Base-by-base conservation (phyloP, 1,140 invertebrate species). In the Drosophila persimilis region DNA sequence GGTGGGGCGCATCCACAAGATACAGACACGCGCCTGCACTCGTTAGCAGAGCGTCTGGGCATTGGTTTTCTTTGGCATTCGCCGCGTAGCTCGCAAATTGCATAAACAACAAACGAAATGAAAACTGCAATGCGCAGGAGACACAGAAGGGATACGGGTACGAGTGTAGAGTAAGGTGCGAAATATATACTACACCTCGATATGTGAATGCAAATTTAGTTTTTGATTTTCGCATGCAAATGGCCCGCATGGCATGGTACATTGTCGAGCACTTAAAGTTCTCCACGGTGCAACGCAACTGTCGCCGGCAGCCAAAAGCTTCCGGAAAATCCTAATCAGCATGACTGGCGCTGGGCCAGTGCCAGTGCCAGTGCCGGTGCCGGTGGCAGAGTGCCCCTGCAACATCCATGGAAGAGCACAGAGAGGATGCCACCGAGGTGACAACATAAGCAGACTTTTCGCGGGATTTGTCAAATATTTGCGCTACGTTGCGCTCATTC, bases 391-490 rank as follows among this genome's bases (percentile, higher is more conserved):
- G 24, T 31, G 31, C 8, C 31, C 31, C 31, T 31, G 31, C 31
- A 31, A 31, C 22, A 51, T 15, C 22, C n/a, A 20, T 20, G 35
- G 35, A 11, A 53, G 51, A 22, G 39, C 29, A 39, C 35, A 39
- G 35, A 58, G 50, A 56, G 57, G 44, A 65, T 56, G 51, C 55
- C 53, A 71, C 71, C 58, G 73, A 73, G 81, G 61, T 84, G 80
- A 84, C 80, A 85, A 85, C 81, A 86, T 85, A 85, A 86, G 80
- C 81, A 83, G 81, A 75, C 73, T 80, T 86, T 85, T 81, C 81
- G 81, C 81, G 77, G 81, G 81, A 86, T 85, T 85, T 85, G 81
- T 85, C 81, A 85, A 85, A 86, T 85, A 85, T 85, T 85, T 85
- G 81, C 78, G 81, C 81, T 71, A 85, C 81, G 81, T 83, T 85